Evolutionary conservation across 2,888 invertebrate genomes (phyloP), one percentile per base, ranked within the genome.

Genomic region (Tenthredo amoena): DNA sequence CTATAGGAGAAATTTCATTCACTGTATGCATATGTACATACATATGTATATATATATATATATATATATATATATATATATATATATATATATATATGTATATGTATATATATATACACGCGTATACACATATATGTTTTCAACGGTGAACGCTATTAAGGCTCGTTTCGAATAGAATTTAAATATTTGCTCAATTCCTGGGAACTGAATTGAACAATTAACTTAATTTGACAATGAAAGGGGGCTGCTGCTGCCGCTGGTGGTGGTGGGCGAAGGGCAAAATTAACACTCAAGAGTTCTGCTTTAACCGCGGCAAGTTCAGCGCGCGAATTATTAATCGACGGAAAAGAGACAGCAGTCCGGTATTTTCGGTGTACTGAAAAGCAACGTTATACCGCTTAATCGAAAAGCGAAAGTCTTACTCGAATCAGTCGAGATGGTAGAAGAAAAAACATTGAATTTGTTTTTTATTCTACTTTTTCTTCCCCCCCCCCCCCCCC

Each of bases 131-230:
- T 18, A 18, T 18, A n/a, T 55, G n/a, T 55, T n/a, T 68, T 31
- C 65, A 68, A 68, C 31, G 68, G 34, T 31, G 68, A 68, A 68
- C 26, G 68, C 31, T 68, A 68, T 68, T 12, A 34, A 68, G 68
- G 31, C 31, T 68, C 68, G 68, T 68, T 72, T 72, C n/a, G 37
- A 40, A 76, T 18, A 21, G 76, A 76, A 76, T 76, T 76, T 47
- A 21, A 76, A 76, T 76, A 76, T 47, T 76, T 47, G 76, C 37
- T 71, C 71, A 71, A 76, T 47, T 47, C 40, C 43, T 26, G 40
- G 76, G 43, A 47, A 76, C 43, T 47, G 47, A 76, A 76, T 76
- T 43, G 47, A 76, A 76, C 76, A 76, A 76, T 76, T 76, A 76
- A 76, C 43, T 76, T 47, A 76, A 76, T 47, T 76, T 47, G 43